Evolutionary conservation across 2,113 vertebrate genomes (phyloP), one percentile per base, ranked within the genome.

Genomic region (Colistium nudipinnis): DNA sequence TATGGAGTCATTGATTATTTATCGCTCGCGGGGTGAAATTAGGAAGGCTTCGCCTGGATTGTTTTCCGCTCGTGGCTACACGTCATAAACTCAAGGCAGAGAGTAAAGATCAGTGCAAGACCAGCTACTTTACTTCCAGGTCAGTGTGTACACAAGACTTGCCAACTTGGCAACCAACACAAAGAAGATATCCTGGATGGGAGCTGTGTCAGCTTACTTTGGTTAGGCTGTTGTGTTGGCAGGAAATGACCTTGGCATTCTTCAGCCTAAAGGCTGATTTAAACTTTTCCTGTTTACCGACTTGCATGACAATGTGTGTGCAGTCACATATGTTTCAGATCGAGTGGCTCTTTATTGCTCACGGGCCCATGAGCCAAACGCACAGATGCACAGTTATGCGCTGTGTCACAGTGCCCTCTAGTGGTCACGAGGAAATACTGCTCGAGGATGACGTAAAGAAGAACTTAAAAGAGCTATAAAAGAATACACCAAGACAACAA

Each of bases 401-500:
- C 45, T 24, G 47, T 1, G 36, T n/a, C 63, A 80, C 44, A 75
- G 43, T 57, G 70, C 63, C 87, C 52, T 66, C 87, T 83, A 68
- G 65, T 85, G 84, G 47, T 75, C 8, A 45, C 11, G 36, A 17
- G 11, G 16, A 10, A 17, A 13, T 24, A 1, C 39, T 70, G 12
- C 20, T 33, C 51, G 13, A 28, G 44, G 10, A 35, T 22, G 12
- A 20, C 35, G 5, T 17, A 19, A 31, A 17, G 20, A 35, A 27
- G 11, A 13, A 12, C n/a, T n/a, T n/a, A n/a, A n/a, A n/a, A n/a
- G n/a, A n/a, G n/a, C n/a, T n/a, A n/a, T n/a, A n/a, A n/a, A n/a
- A n/a, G n/a, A n/a, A n/a, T n/a, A n/a, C n/a, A n/a, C n/a, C n/a
- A 14, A 56, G 31, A 25, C 13, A 55, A 38, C 8, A 60, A 22